Conservation (phyloP, 2,113 vertebrate genomes). For the Phylloscopus trochiloides region DNA sequence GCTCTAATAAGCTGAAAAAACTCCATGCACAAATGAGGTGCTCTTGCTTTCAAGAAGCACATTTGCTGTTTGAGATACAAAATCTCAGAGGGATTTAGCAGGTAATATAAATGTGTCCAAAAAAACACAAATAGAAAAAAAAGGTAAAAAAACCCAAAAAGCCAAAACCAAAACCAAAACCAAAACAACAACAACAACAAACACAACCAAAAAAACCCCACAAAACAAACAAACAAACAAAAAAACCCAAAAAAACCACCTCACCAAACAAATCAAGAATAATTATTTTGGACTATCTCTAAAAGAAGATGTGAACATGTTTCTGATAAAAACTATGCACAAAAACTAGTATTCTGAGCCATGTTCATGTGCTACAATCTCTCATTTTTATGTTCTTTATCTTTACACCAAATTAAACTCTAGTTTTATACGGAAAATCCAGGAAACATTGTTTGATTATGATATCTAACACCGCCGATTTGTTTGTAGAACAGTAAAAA, state of each 20-base stretch:
- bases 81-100: background rate
- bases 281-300: background rate
- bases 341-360: background rate
- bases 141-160: background rate
- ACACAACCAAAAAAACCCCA: accelerated
- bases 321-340: background rate
- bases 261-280: background rate
- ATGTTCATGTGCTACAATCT: background rate
- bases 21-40: background rate
- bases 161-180: too few species aligned
- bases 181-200: too few species aligned
- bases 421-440: background rate
- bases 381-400: background rate
- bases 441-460: background rate
- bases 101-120: background rate
- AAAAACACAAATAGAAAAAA: background rate
- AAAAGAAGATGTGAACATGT: background rate
- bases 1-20: background rate
- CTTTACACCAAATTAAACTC: background rate
- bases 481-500: background rate
- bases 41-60: background rate
- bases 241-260: background rate
- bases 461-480: background rate
- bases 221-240: background rate
- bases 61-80: background rate